These are phyloP conservation scores for Dinocampus coccinellae DNA, from an alignment of 2,888 invertebrate species.

Conservation along the genomic window DNA sequence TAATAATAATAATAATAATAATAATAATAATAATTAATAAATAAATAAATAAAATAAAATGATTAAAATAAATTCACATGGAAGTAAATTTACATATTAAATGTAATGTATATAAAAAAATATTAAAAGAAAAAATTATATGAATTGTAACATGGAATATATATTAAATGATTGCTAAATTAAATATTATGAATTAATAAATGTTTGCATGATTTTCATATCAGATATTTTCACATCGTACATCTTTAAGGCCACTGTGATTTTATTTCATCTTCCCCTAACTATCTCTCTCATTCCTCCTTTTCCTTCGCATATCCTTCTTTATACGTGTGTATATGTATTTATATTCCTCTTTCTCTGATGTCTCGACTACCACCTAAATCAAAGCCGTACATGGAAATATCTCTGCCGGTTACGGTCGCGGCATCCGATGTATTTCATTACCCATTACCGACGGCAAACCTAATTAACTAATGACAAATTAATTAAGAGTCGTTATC, in stretches of 20 bases:
- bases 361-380: constrained; percentile 37
- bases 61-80: neutral
- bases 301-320: neutral
- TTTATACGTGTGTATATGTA: constrained; percentile 28
- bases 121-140: neutral
- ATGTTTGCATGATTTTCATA: constrained; percentile 3
- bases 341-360: constrained; percentile 27
- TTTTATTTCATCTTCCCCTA: neutral
- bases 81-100: no score
- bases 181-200: constrained; percentile 3
- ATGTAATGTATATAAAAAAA: neutral
- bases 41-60: neutral
- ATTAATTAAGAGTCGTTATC: constrained; percentile 55
- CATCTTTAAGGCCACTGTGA: neutral
- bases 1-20: neutral
- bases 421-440: constrained; percentile 48
- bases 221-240: constrained; percentile 3
- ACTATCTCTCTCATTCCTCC: neutral
- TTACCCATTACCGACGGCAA: constrained; percentile 46
- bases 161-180: neutral
- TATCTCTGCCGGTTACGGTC: constrained; percentile 38
- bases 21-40: neutral
- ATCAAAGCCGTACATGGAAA: constrained; percentile 39
- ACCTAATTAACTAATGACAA: constrained; percentile 57
- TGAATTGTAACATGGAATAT: neutral